These are phyloP conservation scores for Drosophila pseudoobscura DNA, from an alignment of 1,140 invertebrate species.

Conservation along the genomic window DNA sequence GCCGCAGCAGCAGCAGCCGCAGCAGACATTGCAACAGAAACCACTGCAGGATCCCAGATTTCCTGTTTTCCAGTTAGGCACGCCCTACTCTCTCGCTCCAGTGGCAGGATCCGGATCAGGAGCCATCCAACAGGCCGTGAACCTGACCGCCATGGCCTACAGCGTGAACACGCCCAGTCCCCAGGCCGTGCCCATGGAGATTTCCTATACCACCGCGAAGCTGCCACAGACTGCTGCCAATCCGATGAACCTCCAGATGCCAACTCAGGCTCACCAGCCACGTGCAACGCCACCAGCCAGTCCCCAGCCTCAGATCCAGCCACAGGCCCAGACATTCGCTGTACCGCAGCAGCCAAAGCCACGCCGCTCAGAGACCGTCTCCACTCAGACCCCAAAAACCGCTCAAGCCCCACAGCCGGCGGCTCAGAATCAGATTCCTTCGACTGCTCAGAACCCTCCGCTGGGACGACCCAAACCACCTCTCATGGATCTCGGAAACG, in stretches of 20 bases:
- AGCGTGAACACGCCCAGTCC: conserved; percentile 58
- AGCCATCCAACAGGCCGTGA: conserved; percentile 14
- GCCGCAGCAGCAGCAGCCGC: neutral
- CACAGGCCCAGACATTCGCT: conserved; percentile 11
- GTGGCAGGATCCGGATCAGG: conserved; percentile 6
- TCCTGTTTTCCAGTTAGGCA: conserved; percentile 41
- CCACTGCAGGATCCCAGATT: conserved; percentile 2
- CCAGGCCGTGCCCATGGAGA: conserved; percentile 44
- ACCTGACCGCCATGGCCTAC: conserved; percentile 27
- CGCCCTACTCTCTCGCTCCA: conserved; percentile 37
- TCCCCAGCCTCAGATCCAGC: neutral
- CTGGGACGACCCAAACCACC: conserved; percentile 12
- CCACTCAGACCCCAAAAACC: conserved; percentile 38
- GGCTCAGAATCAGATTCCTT: neutral
- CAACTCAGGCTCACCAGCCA: neutral
- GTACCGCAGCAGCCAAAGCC: conserved; percentile 28
- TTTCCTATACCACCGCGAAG: conserved; percentile 39
- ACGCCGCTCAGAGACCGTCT: conserved; percentile 39
- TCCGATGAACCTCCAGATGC: conserved; percentile 2
- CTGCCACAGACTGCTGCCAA: neutral
- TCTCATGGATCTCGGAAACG: conserved; percentile 56
- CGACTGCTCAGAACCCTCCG: neutral
- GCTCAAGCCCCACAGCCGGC: neutral
- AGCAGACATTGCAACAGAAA: conserved; percentile 3
- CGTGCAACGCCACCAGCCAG: neutral